Base-by-base conservation (phyloP, 2,113 vertebrate species). In the Gymnobelideus leadbeateri region DNA sequence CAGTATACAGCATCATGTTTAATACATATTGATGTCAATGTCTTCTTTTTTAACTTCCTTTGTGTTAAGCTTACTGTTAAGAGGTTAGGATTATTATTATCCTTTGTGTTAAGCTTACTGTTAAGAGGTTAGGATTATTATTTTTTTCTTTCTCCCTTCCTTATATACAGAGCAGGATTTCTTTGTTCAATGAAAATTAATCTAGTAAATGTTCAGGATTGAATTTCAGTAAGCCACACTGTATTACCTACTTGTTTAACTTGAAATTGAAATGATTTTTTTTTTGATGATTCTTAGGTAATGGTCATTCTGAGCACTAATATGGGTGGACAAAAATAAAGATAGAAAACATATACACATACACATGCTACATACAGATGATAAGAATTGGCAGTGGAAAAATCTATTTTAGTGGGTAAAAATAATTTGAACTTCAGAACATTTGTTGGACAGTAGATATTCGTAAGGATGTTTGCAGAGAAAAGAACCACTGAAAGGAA, bases 271-370 rank as follows among this genome's bases (percentile, higher is more conserved):
- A 97, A 95, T 94, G 1, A 90, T 57, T 92, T 91, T 97, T 91
- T 97, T 96, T 97, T 91, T 95, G 91, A 49, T 91, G 93, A 90
- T 96, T 95, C 55, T 93, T 95, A 95, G 95, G 57, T 96, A 95
- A 92, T 95, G 92, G 92, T 97, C 93, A 96, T 94, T 96, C 91
- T 95, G 95, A 94, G 52, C 92, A 94, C 95, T 97, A 92, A 94
- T 96, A n/a, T 97, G 94, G 96, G 94, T 95, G 96, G 94, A 97
- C 90, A 96, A 95, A 96, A 95, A 47, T 84, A 91, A 96, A 96
- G 96, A 49, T 53, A 95, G 51, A 92, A 92, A 26, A 77, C 4
- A 77, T 43, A 43, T 21, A 77, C 68, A 77, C 37, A 21, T 43
- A 77, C 91, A 16, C 94, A 0, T 97, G 0, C 92, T 94, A 37